A percentile compares a stretch with the other conserved stretches of the same genome.
Evolutionary conservation across 2,888 invertebrate species (phyloP).

Genomic region (Limulus polyphemus): DNA sequence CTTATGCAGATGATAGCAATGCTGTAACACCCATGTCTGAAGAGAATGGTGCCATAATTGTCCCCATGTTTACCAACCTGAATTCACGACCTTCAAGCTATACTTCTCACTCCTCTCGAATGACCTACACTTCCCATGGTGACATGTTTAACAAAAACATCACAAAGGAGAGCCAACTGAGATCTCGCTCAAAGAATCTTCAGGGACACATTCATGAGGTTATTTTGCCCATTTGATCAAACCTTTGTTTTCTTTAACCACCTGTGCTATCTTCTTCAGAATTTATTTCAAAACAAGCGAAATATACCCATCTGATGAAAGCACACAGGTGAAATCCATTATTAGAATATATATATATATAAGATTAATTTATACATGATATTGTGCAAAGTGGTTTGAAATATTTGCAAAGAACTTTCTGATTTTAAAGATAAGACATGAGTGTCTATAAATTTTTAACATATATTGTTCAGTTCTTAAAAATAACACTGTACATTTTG

Average conservation of each 20-base stretch:
- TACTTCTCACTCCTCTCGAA: conserved; percentile 83
- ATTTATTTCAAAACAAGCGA: no score
- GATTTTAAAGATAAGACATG: no score
- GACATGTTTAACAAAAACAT: conserved; percentile 62
- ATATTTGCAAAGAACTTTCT: no score
- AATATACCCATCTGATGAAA: no score
- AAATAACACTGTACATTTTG: no score
- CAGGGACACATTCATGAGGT: conserved; percentile 27
- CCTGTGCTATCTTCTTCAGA: no score
- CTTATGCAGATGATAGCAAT: conserved; percentile 93
- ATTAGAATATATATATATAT: no score
- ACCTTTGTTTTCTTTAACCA: neutral
- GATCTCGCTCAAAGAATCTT: conserved; percentile 38
- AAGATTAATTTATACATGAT: no score
- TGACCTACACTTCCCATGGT: conserved; percentile 88
- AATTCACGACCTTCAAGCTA: conserved; percentile 84
- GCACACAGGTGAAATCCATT: no score
- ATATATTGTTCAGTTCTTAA: no score
- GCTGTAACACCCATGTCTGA: conserved; percentile 97
- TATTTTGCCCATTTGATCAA: conserved; percentile 1
- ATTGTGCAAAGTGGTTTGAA: no score
- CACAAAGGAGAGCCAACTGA: conserved; percentile 73
- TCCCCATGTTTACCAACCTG: conserved; percentile 77
- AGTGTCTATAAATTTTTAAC: no score
- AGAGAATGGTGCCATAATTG: conserved; percentile 89